Conservation (phyloP, 2,888 invertebrate species). For the Coecobrya sp. region DNA sequence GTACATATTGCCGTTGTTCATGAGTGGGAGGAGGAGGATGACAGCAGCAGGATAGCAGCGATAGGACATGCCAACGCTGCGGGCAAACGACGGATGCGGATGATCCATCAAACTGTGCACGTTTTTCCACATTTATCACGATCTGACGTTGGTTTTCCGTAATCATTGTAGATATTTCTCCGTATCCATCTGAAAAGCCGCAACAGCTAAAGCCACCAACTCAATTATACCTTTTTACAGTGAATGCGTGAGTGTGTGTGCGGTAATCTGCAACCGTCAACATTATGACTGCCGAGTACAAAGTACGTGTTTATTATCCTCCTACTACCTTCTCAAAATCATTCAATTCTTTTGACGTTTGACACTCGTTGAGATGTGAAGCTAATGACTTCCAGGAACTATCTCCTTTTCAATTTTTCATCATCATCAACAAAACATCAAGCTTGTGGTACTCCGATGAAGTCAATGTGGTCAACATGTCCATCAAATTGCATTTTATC, state of each 20-base stretch:
- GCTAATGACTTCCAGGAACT: conserved; percentile 64
- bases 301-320: conserved; percentile 9
- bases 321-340: conserved; percentile 23
- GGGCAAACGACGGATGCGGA: background rate
- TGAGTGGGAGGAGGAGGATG: conserved; percentile 12
- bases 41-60: too few relatives aligned
- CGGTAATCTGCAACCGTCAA: background rate
- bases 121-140: conserved; percentile 1
- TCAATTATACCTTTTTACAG: conserved; percentile 14
- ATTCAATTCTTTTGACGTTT: conserved; percentile 1
- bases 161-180: conserved; percentile 1
- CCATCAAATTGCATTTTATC: conserved; percentile 28
- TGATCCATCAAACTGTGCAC: conserved; percentile 31
- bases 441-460: background rate
- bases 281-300: background rate
- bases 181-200: conserved; percentile 20
- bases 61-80: background rate
- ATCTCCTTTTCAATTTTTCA: background rate
- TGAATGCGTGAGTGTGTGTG: background rate
- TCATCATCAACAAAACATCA: background rate
- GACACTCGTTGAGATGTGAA: conserved; percentile 30
- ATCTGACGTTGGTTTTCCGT: conserved; percentile 40
- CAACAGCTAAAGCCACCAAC: conserved; percentile 7
- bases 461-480: conserved; percentile 4
- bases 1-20: background rate